phyloP scores from a whole-genome alignment of 2,888 invertebrate species.

The Biston betularia region DNA sequence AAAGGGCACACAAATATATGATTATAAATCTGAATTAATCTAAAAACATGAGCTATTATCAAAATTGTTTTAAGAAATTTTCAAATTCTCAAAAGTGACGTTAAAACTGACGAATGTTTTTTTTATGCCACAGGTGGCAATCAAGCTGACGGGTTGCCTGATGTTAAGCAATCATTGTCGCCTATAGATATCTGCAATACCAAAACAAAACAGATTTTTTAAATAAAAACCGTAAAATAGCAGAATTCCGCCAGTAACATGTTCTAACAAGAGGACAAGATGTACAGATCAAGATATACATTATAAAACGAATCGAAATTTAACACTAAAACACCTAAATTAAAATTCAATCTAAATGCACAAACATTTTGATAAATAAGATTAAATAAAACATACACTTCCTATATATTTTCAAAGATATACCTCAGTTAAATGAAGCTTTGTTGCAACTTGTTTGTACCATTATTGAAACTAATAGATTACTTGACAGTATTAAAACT shows the following conservation, averaged over 20 bases:
- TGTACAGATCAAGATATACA: conserved; percentile 40
- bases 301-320: conserved; percentile 46
- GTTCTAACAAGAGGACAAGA: background rate
- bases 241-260: background rate
- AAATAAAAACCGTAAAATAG: no score
- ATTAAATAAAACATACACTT: conserved; percentile 38
- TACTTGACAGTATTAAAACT: background rate
- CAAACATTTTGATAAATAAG: conserved; percentile 45
- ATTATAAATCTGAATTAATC: no score
- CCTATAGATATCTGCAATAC: no score
- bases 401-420: conserved; percentile 19
- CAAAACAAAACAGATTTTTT: no score
- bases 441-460: background rate
- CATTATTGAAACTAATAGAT: background rate
- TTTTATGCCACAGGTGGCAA: no score
- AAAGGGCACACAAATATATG: no score
- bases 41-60: no score
- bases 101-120: no score
- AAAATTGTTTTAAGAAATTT: no score
- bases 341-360: conserved; percentile 60
- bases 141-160: no score
- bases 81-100: no score
- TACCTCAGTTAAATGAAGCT: conserved; percentile 11
- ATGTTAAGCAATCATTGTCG: no score
- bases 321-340: conserved; percentile 49